Base-by-base conservation (phyloP, 2,888 invertebrate genomes). In the Ophioninae sp. region DNA sequence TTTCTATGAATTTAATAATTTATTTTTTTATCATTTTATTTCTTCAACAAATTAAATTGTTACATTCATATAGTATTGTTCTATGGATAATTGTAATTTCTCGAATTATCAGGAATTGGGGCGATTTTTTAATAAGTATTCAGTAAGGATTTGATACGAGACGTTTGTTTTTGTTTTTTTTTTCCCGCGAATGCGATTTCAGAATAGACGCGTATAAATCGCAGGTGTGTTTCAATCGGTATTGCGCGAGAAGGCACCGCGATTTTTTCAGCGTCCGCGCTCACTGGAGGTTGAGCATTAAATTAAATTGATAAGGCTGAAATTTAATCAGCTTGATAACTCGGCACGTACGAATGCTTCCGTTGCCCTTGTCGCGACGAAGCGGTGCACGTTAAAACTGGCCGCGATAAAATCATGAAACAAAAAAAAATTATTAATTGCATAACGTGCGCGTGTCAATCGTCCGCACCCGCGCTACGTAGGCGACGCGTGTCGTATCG, bases 241-340 rank as follows among this genome's bases (percentile, higher is more conserved):
- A 7, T 41, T 64, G 37, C 39, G 7, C 41, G n/a, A 3, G 5
- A 6, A 41, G 44, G 17, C 17, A 44, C 5, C 17, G 17, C n/a
- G 44, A 30, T 62, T 62, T 62, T 59, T 37, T 62, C 17, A 17
- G n/a, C 23, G 23, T 6, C n/a, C 17, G 6, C 20, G 23, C 30
- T 44, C 6, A n/a, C 44, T 17, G 41, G 67, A 21, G 39, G 37
- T 57, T 39, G 41, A 67, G 41, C 67, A 67, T 57, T 64, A 21
- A 76, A 76, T 76, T 65, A 23, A 75, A 75, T 13, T 59, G 74
- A 74, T 74, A 76, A 39, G 67, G 17, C 41, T 41, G 41, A 76
- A 23, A 57, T 67, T 30, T 30, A 20, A 67, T 67, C 57, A 57
- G 21, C 8, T 56, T 23, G 67, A 23, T 41, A 67, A 65, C 75